Conservation (phyloP, 1,140 invertebrate genomes). For the Leptopilina boulardi region DNA sequence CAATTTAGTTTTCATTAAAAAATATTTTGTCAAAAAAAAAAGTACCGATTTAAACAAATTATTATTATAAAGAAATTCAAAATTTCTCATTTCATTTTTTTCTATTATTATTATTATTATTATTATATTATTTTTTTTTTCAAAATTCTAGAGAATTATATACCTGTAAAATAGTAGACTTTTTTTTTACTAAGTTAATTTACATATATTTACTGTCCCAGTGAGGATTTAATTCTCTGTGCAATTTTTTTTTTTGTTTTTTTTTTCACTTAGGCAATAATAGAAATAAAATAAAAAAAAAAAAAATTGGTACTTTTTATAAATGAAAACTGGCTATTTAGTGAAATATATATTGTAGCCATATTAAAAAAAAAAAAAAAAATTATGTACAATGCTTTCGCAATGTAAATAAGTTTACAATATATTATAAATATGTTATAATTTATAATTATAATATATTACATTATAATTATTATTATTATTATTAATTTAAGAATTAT, state of each 20-base stretch:
- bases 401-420: slow-evolving; percentile 26
- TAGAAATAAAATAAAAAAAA: background rate
- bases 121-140: background rate
- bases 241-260: background rate
- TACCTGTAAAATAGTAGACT: background rate
- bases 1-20: background rate
- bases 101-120: background rate
- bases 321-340: background rate
- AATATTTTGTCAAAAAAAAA: background rate
- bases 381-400: background rate
- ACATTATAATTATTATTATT: no score
- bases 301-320: slow-evolving; percentile 5
- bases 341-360: slow-evolving; percentile 18
- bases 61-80: background rate
- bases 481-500: slow-evolving; percentile 29
- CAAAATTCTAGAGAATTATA: no score
- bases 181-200: background rate
- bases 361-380: no score
- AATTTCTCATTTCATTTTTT: no score
- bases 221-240: background rate
- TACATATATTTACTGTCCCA: background rate
- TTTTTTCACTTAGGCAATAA: background rate
- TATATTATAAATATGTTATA: background rate
- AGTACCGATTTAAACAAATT: background rate
- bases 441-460: no score